Percentiles rank a stretch among this genome's conserved stretches.
phyloP scores from a whole-genome alignment of 92 coral and sea anemone genomes.

The Porites cylindrica region DNA sequence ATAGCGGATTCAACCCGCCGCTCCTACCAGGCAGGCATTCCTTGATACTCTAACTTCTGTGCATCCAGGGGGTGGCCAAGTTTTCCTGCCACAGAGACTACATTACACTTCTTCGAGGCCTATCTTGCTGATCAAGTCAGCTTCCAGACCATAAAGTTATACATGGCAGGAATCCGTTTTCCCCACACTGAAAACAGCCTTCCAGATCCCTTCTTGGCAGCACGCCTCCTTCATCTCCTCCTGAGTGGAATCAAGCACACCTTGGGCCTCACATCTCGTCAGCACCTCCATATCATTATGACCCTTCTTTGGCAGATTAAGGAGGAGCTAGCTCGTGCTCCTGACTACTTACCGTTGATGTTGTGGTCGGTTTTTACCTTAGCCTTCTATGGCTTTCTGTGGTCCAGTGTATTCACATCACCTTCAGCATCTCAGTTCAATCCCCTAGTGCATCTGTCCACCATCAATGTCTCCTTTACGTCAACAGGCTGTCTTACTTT shows the following conservation, averaged over 20 bases:
- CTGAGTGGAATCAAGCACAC: no score
- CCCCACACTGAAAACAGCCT: constrained; percentile 15
- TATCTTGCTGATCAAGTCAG: constrained; percentile 3
- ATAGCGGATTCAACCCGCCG: no score
- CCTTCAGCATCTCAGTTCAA: constrained; percentile 3
- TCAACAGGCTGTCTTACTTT: not conserved
- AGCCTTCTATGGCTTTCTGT: no score
- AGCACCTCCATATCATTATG: not conserved
- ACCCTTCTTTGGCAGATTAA: no score
- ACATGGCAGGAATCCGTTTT: constrained; percentile 13
- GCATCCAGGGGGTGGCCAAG: not conserved
- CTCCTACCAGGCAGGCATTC: no score
- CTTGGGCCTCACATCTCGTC: constrained; percentile 7
- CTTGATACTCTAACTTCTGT: no score
- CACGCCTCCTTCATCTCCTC: no score
- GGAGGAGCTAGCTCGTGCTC: not conserved
- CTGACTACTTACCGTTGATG: not conserved
- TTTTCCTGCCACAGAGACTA: not conserved
- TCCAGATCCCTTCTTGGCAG: not conserved
- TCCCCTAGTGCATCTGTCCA: constrained; percentile 8
- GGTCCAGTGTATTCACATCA: not conserved
- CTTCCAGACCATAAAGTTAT: not conserved
- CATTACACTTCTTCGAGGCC: constrained; percentile 7
- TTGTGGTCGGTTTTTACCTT: not conserved
- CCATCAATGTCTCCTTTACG: constrained; percentile 11